A percentile compares a stretch with the other conserved stretches of the same genome.
Conservation (phyloP, 2,888 invertebrate species). For the Ligdia adustata region DNA sequence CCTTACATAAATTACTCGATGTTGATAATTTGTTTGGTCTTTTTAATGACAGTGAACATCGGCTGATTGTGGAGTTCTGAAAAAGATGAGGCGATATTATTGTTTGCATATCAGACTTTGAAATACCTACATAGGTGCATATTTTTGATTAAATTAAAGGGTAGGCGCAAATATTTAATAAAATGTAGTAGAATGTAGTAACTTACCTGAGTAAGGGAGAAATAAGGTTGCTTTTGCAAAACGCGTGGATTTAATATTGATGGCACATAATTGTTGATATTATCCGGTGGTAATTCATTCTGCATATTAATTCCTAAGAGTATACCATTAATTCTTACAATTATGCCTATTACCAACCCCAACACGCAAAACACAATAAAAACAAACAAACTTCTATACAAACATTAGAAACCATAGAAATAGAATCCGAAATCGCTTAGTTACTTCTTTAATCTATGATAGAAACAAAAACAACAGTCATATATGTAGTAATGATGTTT, state of each 20-base stretch:
- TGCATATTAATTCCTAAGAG: too few species aligned
- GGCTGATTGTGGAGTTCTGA: constrained; percentile 55
- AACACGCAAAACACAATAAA: too few species aligned
- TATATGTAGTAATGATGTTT: too few species aligned
- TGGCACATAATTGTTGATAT: constrained; percentile 63
- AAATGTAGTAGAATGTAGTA: not conserved
- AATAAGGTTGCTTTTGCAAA: constrained; percentile 47
- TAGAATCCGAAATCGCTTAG: too few species aligned
- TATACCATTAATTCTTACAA: too few species aligned
- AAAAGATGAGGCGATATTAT: not conserved
- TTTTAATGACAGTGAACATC: constrained; percentile 57
- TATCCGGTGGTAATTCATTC: too few species aligned
- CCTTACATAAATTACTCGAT: too few species aligned
- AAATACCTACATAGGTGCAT: not conserved
- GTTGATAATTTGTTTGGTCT: constrained; percentile 38
- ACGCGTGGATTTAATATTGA: constrained; percentile 66
- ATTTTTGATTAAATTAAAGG: not conserved
- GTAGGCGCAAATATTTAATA: constrained; percentile 6
- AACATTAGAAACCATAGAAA: too few species aligned
- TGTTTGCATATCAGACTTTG: not conserved
- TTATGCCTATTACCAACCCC: too few species aligned
- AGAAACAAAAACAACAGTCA: too few species aligned
- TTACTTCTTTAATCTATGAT: too few species aligned
- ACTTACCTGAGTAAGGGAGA: constrained; percentile 62
- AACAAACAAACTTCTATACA: too few species aligned